Evolutionary conservation across 2,113 vertebrate species (phyloP), one percentile per base, ranked within the genome.

Genomic region (Forbesichthys papilliferus): DNA sequence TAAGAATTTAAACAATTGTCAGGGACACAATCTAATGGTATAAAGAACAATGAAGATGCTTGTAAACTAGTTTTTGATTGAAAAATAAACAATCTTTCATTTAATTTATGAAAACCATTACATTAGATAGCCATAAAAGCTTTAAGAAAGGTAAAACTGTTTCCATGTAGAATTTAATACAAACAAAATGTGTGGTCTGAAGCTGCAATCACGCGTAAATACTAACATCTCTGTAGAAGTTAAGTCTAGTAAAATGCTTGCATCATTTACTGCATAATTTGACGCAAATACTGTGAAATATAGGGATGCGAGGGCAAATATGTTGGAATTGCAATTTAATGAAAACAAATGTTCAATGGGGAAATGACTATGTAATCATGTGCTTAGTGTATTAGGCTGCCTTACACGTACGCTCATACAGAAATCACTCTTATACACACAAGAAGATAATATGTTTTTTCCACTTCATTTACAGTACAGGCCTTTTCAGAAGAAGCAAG

Each of bases 391-490:
- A 62, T 55, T 8, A 64, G 54, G 78, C 74, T 81, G 57, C 80
- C 65, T 68, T 58, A 52, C 66, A 16, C 46, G 48, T 5, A 66
- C 73, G 79, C 76, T 73, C 75, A 81, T 66, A 66, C 82, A 66
- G 61, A 73, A 69, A 60, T 61, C 33, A 59, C 69, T 67, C 74
- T 78, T 64, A 71, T 66, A 70, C 59, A 75, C 68, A 64, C 56
- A 68, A 71, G 55, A 47, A 77, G 78, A 79, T 80, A 89, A 90
- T 90, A 16, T 78, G 79, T 78, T 88, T 89, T 92, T 90, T 88
- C 85, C 86, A 89, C 80, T 85, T 86, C 84, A 87, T 88, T 88
- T 87, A 77, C 80, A 82, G 69, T 69, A 77, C 80, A 82, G 69
- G 69, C 63, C 78, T 83, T 84, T 83, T 75, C 68, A 85, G 71